phyloP scores from a whole-genome alignment of 1,140 invertebrate species.

The Penaeus indicus region DNA sequence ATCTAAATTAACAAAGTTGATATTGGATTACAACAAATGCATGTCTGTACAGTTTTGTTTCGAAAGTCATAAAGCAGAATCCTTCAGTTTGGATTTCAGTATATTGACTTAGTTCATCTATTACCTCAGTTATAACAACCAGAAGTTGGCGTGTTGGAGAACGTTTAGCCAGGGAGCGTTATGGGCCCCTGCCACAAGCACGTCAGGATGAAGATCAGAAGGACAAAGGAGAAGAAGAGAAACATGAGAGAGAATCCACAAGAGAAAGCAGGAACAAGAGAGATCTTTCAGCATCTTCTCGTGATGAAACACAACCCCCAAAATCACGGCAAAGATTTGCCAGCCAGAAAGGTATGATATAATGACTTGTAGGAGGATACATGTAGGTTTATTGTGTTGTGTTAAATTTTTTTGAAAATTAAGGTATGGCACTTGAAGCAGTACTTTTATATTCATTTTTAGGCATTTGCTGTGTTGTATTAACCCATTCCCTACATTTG shows the following conservation, averaged over 20 bases:
- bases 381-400: too few species aligned
- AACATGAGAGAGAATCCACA: constrained; percentile 54
- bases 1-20: too few species aligned
- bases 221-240: constrained; percentile 39
- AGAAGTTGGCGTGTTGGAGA: constrained; percentile 52
- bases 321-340: background rate
- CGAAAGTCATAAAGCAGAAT: too few species aligned
- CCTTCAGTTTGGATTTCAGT: too few species aligned
- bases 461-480: too few species aligned
- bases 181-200: background rate
- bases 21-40: too few species aligned
- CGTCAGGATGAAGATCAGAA: background rate
- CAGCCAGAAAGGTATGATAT: background rate
- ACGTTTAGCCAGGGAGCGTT: background rate
- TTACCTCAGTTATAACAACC: constrained; percentile 27
- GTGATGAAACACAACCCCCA: background rate
- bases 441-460: too few species aligned
- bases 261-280: constrained; percentile 43
- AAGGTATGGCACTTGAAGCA: too few species aligned
- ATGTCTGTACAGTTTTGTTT: too few species aligned
- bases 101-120: background rate
- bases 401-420: too few species aligned
- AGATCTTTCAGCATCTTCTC: constrained; percentile 33
- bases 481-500: too few species aligned
- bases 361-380: background rate